Conservation (phyloP, 1,140 invertebrate genomes). For the Scaptomyza pallida region DNA sequence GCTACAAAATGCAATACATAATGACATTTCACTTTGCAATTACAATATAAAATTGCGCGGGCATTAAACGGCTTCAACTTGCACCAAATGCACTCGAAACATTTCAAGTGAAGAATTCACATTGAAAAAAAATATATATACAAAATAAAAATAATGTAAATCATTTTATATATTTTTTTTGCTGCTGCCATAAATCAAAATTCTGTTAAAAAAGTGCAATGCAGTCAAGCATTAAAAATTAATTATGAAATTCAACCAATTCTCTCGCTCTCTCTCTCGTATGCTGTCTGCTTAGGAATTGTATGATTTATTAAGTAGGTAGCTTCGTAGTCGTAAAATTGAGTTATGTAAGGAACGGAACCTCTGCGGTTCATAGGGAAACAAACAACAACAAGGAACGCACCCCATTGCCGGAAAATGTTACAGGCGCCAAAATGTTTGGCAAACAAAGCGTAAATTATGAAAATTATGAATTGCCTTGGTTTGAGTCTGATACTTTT, state of each 20-base stretch:
- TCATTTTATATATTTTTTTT: conserved; percentile 18
- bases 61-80: conserved; percentile 79
- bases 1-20: conserved; percentile 81
- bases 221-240: conserved; percentile 81
- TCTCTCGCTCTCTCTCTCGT: conserved; percentile 25
- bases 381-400: conserved; percentile 3
- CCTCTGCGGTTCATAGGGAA: conserved; percentile 63
- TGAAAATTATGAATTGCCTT: conserved; percentile 83
- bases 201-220: conserved; percentile 53
- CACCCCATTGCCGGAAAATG: conserved; percentile 59
- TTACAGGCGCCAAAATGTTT: conserved; percentile 74
- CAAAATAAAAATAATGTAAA: conserved; percentile 34
- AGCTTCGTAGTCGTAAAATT: conserved; percentile 66
- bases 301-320: conserved; percentile 75
- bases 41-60: conserved; percentile 76
- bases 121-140: conserved; percentile 31
- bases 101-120: conserved; percentile 71
- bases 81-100: conserved; percentile 70
- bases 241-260: conserved; percentile 64
- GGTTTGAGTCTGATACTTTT: conserved; percentile 27
- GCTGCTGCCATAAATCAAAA: conserved; percentile 65
- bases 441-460: conserved; percentile 83
- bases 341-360: conserved; percentile 69
- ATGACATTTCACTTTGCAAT: conserved; percentile 81
- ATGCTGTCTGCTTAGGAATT: conserved; percentile 41